Evolutionary conservation across 2,888 invertebrate species (phyloP).

Genomic region (Agrilus mali): DNA sequence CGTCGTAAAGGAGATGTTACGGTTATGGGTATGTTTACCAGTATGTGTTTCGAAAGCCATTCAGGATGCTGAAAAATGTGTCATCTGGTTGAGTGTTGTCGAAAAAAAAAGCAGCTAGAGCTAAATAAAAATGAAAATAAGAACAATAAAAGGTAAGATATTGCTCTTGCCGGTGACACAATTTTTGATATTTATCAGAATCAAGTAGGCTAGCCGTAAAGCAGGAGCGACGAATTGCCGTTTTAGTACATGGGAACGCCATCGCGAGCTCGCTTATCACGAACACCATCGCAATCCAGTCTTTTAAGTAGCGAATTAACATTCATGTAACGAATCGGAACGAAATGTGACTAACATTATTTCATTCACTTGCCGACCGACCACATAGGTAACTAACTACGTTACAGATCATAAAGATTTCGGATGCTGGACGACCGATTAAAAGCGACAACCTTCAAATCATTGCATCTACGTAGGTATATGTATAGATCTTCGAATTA

Average conservation of each 20-base stretch:
- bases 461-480: no score
- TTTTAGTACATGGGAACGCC: conserved; percentile 27
- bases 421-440: no score
- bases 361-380: conserved; percentile 2
- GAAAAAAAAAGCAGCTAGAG: conserved; percentile 7
- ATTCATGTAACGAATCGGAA: conserved; percentile 27
- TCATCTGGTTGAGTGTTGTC: not conserved
- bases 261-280: conserved; percentile 24
- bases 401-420: no score
- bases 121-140: conserved; percentile 8
- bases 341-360: conserved; percentile 14
- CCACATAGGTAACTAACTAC: not conserved
- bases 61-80: no score
- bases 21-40: no score
- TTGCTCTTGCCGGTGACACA: conserved; percentile 17
- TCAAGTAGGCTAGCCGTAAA: conserved; percentile 27
- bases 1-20: no score
- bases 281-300: conserved; percentile 24
- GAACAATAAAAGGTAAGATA: conserved; percentile 11
- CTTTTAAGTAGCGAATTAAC: conserved; percentile 27
- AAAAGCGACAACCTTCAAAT: no score
- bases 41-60: no score
- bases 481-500: no score
- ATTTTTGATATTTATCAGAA: conserved; percentile 24
- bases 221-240: conserved; percentile 20